Evolutionary conservation across 1,140 invertebrate species (phyloP).

Genomic region (Brachionus paranguensis): DNA sequence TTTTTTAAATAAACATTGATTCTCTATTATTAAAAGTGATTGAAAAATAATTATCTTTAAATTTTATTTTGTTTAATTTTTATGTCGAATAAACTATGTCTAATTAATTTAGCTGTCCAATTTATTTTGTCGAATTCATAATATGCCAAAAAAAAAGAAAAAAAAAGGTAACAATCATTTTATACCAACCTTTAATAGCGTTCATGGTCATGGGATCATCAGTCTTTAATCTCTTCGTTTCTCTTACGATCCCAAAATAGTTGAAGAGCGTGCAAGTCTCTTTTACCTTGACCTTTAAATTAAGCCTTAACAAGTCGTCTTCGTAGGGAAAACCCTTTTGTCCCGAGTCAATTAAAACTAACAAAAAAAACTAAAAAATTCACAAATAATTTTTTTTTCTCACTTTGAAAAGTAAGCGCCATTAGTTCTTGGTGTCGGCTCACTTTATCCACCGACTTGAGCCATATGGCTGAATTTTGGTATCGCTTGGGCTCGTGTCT

Average conservation of each 20-base stretch:
- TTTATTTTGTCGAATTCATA: too few species aligned
- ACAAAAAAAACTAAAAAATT: too few species aligned
- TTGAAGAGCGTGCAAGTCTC: neutral
- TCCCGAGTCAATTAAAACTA: neutral
- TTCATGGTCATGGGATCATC: neutral
- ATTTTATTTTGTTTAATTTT: too few species aligned
- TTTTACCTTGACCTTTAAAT: neutral
- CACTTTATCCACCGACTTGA: neutral
- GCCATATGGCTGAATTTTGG: neutral
- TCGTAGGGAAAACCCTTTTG: neutral
- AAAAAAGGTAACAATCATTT: too few species aligned
- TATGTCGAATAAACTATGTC: too few species aligned
- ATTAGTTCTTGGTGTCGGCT: neutral
- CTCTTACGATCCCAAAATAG: neutral
- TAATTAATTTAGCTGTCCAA: too few species aligned
- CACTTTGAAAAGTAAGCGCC: constrained; percentile 1
- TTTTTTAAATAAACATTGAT: too few species aligned
- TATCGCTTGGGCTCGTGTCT: neutral
- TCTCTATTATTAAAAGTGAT: too few species aligned
- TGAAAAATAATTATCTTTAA: too few species aligned
- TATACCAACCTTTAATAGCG: neutral
- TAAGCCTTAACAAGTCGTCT: neutral
- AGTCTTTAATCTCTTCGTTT: neutral
- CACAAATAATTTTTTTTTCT: too few species aligned
- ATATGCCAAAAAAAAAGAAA: too few species aligned